Evolutionary conservation across 2,888 invertebrate genomes (phyloP).

Genomic region (Spicauda simplicius): DNA sequence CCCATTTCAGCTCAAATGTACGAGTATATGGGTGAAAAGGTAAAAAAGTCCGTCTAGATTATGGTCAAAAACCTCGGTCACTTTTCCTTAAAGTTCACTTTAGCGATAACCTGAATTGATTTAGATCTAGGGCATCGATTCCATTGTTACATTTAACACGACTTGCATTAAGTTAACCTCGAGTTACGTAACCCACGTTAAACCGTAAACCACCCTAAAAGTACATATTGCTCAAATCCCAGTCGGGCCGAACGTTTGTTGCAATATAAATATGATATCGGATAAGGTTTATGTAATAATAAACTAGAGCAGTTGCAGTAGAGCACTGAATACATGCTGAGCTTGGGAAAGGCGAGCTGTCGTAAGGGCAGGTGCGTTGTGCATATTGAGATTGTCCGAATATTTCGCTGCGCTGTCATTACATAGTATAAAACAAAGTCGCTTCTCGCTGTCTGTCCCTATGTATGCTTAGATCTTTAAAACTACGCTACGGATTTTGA

Average conservation of each 20-base stretch:
- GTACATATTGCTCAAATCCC: constrained; percentile 9
- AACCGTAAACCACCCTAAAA: neutral
- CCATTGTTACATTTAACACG: constrained; percentile 1
- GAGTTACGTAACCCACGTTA: neutral
- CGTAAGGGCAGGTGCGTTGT: constrained; percentile 11
- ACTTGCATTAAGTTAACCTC: neutral
- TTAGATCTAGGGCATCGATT: neutral
- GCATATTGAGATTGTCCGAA: neutral
- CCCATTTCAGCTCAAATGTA: too few relatives aligned
- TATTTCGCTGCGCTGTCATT: neutral
- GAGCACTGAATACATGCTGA: constrained; percentile 10
- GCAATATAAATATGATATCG: constrained; percentile 31
- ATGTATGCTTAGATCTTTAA: too few relatives aligned
- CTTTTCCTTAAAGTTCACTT: too few relatives aligned
- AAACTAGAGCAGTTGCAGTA: constrained; percentile 66
- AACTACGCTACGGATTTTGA: too few relatives aligned
- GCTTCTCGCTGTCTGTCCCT: too few relatives aligned
- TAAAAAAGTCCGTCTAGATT: too few relatives aligned
- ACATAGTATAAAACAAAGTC: neutral
- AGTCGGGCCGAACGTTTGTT: constrained; percentile 15
- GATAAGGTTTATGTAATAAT: constrained; percentile 63
- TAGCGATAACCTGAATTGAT: neutral
- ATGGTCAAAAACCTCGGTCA: too few relatives aligned
- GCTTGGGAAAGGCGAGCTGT: constrained; percentile 28
- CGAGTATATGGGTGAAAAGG: too few relatives aligned